phyloP scores from a whole-genome alignment of 2,797 vertebrate genomes.

The Delichon dasypus region DNA sequence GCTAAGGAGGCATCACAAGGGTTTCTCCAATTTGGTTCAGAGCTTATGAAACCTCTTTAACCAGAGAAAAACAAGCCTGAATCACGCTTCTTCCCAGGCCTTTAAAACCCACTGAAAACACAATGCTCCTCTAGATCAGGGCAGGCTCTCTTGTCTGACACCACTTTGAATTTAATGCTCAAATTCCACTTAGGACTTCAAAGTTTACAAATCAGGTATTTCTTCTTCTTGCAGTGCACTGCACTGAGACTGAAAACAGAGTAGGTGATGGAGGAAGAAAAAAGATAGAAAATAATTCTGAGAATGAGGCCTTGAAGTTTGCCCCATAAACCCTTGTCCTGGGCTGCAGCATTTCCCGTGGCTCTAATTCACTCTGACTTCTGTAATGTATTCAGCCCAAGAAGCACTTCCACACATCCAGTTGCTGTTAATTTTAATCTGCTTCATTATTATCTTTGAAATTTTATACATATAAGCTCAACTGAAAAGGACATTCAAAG shows the following conservation, averaged over 20 bases:
- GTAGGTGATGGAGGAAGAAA: neutral
- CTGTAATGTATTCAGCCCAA: conserved; percentile 14
- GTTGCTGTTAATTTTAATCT: conserved; percentile 59
- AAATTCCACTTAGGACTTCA: neutral
- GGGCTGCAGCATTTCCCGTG: neutral
- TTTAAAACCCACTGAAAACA: neutral
- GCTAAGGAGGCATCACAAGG: neutral
- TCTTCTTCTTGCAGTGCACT: neutral
- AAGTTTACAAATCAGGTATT: neutral
- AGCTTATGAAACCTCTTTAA: neutral
- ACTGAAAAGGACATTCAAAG: conserved; percentile 32
- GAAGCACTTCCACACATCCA: neutral
- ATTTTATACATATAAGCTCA: conserved; percentile 41
- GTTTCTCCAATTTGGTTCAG: neutral
- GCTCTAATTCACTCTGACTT: conserved; percentile 7
- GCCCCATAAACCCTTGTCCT: neutral
- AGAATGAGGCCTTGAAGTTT: neutral
- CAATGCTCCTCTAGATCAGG: neutral
- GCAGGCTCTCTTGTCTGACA: neutral
- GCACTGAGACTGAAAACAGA: neutral
- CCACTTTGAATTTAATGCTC: neutral
- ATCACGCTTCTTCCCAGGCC: neutral
- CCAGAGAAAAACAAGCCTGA: neutral
- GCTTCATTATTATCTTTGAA: conserved; percentile 40
- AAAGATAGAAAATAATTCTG: neutral